Percentiles rank a stretch among this genome's conserved stretches.
Evolutionary conservation across 2,797 vertebrate species (phyloP).

Genomic region (Vespertilio murinus): DNA sequence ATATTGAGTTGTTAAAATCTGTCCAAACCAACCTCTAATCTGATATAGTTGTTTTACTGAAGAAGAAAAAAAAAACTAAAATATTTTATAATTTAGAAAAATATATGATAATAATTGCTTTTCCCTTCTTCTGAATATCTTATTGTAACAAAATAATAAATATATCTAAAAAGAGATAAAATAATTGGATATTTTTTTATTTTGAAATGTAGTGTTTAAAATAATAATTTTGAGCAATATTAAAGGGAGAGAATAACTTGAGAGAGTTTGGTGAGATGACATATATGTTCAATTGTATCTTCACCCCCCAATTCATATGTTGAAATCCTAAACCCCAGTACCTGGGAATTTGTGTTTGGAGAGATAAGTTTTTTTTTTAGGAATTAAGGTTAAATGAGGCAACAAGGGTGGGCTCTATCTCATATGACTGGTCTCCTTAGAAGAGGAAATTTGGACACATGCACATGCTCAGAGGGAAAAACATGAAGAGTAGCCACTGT

Average conservation of each 20-base stretch:
- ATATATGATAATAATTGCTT: not conserved
- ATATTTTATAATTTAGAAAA: not conserved
- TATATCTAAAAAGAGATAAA: not conserved
- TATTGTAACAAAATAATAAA: not conserved
- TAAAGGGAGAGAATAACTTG: not conserved
- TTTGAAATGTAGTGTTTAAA: not conserved
- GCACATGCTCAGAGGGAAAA: too few relatives aligned
- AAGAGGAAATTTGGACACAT: not conserved
- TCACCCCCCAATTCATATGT: not conserved
- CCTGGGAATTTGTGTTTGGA: not conserved
- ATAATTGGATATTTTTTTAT: not conserved
- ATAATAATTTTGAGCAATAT: not conserved
- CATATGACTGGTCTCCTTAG: not conserved
- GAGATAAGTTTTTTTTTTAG: not conserved
- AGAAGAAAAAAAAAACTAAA: not conserved
- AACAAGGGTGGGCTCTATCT: not conserved
- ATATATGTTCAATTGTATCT: not conserved
- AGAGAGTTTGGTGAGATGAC: not conserved
- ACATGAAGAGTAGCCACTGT: not conserved
- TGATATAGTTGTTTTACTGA: not conserved
- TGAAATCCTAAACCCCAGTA: not conserved
- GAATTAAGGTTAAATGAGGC: not conserved
- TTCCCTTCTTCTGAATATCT: not conserved
- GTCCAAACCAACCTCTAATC: not conserved
- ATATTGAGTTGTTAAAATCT: not conserved